Evolutionary conservation across 2,797 vertebrate genomes (phyloP), one percentile per base, ranked within the genome.

Genomic region (Intellagama lesueurii): DNA sequence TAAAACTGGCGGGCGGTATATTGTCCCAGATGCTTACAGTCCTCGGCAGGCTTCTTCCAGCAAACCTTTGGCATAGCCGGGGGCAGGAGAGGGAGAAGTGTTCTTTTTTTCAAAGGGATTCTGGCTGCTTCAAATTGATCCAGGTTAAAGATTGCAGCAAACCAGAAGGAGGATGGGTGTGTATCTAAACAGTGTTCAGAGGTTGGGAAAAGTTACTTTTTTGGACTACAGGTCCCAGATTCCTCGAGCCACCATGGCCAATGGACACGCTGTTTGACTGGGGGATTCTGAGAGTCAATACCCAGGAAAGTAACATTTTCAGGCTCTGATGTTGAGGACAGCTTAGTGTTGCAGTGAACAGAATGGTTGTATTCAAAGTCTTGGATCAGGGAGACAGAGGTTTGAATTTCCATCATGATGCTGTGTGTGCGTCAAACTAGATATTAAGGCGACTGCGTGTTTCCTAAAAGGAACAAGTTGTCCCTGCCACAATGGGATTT

Each of bases 1-100:
- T 69, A 69, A 85, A 81, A 19, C 70, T 49, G 70, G 87, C 89
- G 40, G 69, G 85, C 28, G 4, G 64, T 60, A 35, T 73, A 26
- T 49, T 70, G 4, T 69, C 70, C 82, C 90, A 88, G 77, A 88
- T 85, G 82, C 69, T 80, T 73, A 5, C 19, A 60, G 70, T 44
- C 77, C 47, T 52, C 19, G 32, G 35, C 44, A 60, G 8, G 24
- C 64, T 91, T 32, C 47, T 82, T 40, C 32, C 24, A 69, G 30
- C 28, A 68, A 86, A 22, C 70, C 26, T 86, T 70, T 64, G 7
- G 16, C n/a, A 81, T 76, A 75, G 40, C 28, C 0, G 52, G 2
- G 69, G 12, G 7, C 9, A 64, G 76, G 22, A 44, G 24, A 56
- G 3, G 22, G 32, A 40, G 1, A 28, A 28, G 1, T 56, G 73